These are phyloP conservation scores for Tympanoctomys barrerae DNA, from an alignment of 2,797 vertebrate species.

Conservation along the genomic window DNA sequence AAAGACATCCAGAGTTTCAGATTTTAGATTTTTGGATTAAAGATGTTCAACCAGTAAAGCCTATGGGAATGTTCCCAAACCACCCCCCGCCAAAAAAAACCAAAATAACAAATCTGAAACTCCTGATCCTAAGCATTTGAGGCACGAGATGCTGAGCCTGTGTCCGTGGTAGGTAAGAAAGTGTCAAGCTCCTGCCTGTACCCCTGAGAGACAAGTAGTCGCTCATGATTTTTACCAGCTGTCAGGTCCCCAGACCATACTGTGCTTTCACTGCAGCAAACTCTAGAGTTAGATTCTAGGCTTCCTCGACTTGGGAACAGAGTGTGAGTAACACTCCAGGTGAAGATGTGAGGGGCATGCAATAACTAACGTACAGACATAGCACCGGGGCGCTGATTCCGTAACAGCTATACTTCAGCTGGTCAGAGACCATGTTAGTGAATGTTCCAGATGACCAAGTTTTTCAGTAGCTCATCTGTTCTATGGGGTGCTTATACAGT, in stretches of 20 bases:
- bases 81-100: too few species aligned
- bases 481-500: neutral
- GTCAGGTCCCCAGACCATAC: too few species aligned
- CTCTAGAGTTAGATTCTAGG: neutral
- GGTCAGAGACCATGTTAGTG: neutral
- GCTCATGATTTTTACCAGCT: neutral
- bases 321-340: neutral
- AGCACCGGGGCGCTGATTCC: neutral
- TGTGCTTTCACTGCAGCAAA: neutral
- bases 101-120: neutral
- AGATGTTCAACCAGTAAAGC: neutral
- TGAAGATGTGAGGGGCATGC: neutral
- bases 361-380: accelerated
- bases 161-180: accelerated
- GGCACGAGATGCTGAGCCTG: too few species aligned
- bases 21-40: neutral
- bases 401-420: neutral
- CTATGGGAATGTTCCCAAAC: neutral
- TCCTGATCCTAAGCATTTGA: neutral
- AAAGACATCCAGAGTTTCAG: neutral
- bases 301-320: neutral
- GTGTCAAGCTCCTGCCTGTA: accelerated
- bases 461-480: neutral
- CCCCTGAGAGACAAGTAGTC: accelerated
- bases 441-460: neutral